phyloP scores from a whole-genome alignment of 2,113 vertebrate genomes.

The Ptychochromis oligacanthus region DNA sequence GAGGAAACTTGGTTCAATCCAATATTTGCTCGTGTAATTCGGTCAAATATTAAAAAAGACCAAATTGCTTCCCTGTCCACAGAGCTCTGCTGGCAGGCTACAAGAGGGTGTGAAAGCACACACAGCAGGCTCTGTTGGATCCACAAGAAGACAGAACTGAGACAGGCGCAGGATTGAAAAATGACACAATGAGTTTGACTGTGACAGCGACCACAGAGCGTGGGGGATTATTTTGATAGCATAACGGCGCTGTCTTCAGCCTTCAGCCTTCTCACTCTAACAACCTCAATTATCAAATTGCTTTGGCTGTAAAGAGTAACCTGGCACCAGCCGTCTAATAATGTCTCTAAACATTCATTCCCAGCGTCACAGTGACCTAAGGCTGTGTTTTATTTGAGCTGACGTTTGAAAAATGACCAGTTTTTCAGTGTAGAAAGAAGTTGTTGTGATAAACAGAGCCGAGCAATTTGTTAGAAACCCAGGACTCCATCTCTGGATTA shows the following conservation, averaged over 20 bases:
- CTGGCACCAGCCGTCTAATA: conserved; percentile 66
- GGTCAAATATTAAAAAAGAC: conserved; percentile 74
- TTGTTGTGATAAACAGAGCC: conserved; percentile 54
- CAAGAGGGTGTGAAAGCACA: conserved; percentile 44
- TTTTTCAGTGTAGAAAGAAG: conserved; percentile 16
- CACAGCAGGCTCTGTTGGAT: conserved; percentile 69
- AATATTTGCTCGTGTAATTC: conserved; percentile 77
- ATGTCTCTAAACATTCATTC: conserved; percentile 63
- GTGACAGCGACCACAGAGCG: conserved; percentile 64
- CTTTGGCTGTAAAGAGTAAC: conserved; percentile 69
- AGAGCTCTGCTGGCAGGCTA: conserved; percentile 53
- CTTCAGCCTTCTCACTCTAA: conserved; percentile 72
- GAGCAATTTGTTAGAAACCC: conserved; percentile 49
- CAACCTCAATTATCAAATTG: conserved; percentile 81
- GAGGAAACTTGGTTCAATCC: conserved; percentile 66
- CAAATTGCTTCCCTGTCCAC: conserved; percentile 72
- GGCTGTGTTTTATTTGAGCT: conserved; percentile 50
- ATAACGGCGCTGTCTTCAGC: conserved; percentile 61
- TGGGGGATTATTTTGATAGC: conserved; percentile 72
- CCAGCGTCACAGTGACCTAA: conserved; percentile 35
- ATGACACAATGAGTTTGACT: conserved; percentile 77
- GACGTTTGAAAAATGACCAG: conserved; percentile 45
- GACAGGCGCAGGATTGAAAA: conserved; percentile 70
- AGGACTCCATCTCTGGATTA: conserved; percentile 22
- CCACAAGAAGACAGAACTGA: conserved; percentile 44